Base-by-base conservation (phyloP, 2,888 invertebrate genomes). In the Drosophila pseudotalamancana region DNA sequence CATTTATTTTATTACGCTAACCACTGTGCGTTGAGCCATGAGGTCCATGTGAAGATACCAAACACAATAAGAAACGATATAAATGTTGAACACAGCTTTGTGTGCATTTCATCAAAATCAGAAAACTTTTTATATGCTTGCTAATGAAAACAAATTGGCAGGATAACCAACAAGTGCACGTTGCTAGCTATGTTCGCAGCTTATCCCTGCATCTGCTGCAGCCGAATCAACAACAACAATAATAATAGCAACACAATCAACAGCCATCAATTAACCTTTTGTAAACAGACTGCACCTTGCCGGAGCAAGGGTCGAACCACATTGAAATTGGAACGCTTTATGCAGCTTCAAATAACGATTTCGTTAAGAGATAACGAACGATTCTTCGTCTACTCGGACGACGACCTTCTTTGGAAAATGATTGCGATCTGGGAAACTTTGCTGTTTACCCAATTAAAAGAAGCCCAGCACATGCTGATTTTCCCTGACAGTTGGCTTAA, bases 401-500 rank as follows among this genome's bases (percentile, higher is more conserved):
- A 27, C 39, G 35, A 35, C 23, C 64, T 48, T 51, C 64, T 55
- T 59, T 57, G 48, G 27, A 46, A 43, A 62, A 12, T 54, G 71
- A 77, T 68, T 64, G 45, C 43, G 50, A 80, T 71, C 71, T 48
- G 1, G n/a, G 45, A 23, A 21, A 39, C 37, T 63, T 23, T 37
- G 8, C 31, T 71, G 51, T 69, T 70, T 63, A 67, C 72, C 79
- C 89, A 90, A 89, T 90, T 87, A 88, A 83, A 76, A 62, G 88
- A 89, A 89, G 81, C 87, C 77, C 65, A 67, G 65, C 90, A 90
- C 87, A 84, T 89, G 90, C 72, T 56, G 39, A 48, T 59, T 70
- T 83, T 87, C 88, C 67, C 79, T 65, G 32, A 40, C 46, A 21
- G 27, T 11, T 25, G 8, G 31, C 31, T 25, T 16, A 43, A 29